A percentile compares a stretch with the other conserved stretches of the same genome.
Conservation (phyloP, 2,113 vertebrate genomes). For the Climacteris rufus region DNA sequence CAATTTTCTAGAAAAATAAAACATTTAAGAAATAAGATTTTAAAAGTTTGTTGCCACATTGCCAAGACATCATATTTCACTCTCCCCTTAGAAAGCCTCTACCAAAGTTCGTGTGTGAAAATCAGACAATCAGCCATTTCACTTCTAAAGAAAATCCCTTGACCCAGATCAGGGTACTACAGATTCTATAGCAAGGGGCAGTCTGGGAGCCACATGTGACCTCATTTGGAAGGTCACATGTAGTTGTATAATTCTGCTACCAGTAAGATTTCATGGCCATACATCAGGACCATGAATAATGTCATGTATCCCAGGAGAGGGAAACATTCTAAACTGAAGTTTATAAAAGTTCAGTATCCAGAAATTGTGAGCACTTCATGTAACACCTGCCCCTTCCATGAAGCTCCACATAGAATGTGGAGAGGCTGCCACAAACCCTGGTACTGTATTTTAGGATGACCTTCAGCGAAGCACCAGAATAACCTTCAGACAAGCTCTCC, state of each 20-base stretch:
- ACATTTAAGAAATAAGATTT: not conserved
- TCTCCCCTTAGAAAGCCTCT: not conserved
- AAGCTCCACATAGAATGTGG: not conserved
- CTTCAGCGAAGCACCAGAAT: not conserved
- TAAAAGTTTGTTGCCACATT: not conserved
- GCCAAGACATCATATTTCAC: not conserved
- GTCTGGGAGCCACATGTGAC: not conserved
- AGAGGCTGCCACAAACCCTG: not conserved
- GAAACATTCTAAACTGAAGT: not conserved
- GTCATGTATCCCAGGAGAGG: not conserved
- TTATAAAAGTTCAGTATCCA: not conserved
- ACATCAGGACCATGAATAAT: not conserved
- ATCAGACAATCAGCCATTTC: not conserved
- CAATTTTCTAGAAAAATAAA: not conserved
- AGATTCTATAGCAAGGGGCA: not conserved
- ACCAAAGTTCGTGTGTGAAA: not conserved
- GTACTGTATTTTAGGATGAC: not conserved
- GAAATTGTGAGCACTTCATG: not conserved
- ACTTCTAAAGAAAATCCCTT: not conserved
- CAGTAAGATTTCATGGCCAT: not conserved
- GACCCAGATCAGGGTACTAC: not conserved
- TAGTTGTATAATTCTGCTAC: not conserved
- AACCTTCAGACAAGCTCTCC: not conserved
- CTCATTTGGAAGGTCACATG: not conserved
- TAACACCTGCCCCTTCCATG: not conserved